Base-by-base conservation (phyloP, 2,797 vertebrate species). In the Paramormyrops hopkinsi region DNA sequence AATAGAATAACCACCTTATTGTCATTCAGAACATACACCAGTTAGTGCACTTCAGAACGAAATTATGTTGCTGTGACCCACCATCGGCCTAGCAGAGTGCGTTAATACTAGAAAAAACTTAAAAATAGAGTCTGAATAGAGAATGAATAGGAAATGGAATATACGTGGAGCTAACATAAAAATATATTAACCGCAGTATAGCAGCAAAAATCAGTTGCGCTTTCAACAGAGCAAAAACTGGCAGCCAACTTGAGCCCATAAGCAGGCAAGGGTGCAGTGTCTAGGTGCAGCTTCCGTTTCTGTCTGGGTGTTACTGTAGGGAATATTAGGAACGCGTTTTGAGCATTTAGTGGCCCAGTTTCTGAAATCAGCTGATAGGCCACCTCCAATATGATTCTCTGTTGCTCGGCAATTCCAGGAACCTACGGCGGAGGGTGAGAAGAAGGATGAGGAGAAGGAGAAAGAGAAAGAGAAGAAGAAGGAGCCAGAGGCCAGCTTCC, bases 401-500 rank as follows among this genome's bases (percentile, higher is more conserved):
- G 51, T 65, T 87, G 14, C 54, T 62, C 9, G 96, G 95, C 95
- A 95, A 90, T 95, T 96, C 1, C 95, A 94, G 91, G 96, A 97
- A 88, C 93, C 92, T 0, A 95, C 94, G 89, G n/a, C 92, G 98
- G 94, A 93, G 89, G 91, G 53, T 48, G 82, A 97, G 91, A 96
- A 97, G 90, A 97, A 96, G 91, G 96, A 97, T 89, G 96, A 97
- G 88, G 97, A 98, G 73, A 96, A 98, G 8, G 97, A 99, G 48
- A 95, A 96, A 6, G 98, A 99, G 91, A 98, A 99, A 89, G 98
- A 99, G 91, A 99, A 99, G 95, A 99, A 99, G 93, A 99, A 99
- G 88, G 99, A 99, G 88, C 97, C 96, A 0, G 99, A 99, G 93
- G 98, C 99, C 25, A 99, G 96, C 92, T 99, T 98, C 93, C 98